Evolutionary conservation across 2,888 invertebrate genomes (phyloP).

Genomic region (Graphium colonna): DNA sequence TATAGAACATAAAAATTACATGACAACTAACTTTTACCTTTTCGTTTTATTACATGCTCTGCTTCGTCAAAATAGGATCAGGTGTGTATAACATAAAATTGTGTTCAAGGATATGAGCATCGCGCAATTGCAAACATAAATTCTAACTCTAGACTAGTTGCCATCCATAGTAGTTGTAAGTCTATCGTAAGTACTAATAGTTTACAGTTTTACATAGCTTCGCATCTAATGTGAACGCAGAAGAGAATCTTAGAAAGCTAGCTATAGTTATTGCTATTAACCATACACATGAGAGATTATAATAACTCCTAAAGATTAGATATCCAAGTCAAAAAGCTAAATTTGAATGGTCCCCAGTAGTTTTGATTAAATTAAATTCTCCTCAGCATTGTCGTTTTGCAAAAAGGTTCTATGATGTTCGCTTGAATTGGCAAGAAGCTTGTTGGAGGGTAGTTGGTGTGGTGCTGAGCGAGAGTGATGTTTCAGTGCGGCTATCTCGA

Average conservation of each 20-base stretch:
- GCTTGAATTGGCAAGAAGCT: slow-evolving; percentile 16
- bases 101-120: background rate
- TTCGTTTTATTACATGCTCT: slow-evolving; percentile 59
- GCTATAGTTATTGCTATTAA: slow-evolving; percentile 16
- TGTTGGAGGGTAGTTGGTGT: slow-evolving; percentile 33
- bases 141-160: slow-evolving; percentile 1
- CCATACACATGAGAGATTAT: slow-evolving; percentile 26
- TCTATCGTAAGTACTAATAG: slow-evolving; percentile 15
- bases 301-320: background rate
- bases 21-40: background rate
- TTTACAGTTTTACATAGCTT: slow-evolving; percentile 13
- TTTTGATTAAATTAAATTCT: background rate
- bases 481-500: slow-evolving; percentile 95
- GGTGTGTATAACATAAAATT: slow-evolving; percentile 52
- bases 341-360: background rate
- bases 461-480: slow-evolving; percentile 78
- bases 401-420: background rate
- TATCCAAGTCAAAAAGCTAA: background rate
- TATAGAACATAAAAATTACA: too few species aligned
- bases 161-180: slow-evolving; percentile 12
- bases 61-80: slow-evolving; percentile 52
- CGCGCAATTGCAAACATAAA: background rate
- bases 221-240: slow-evolving; percentile 8
- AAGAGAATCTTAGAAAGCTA: slow-evolving; percentile 10
- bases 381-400: background rate